Percentiles rank a stretch among this genome's conserved stretches.
Evolutionary conservation across 1,140 invertebrate species (phyloP).

Genomic region (Trichomalopsis sarcophagae): DNA sequence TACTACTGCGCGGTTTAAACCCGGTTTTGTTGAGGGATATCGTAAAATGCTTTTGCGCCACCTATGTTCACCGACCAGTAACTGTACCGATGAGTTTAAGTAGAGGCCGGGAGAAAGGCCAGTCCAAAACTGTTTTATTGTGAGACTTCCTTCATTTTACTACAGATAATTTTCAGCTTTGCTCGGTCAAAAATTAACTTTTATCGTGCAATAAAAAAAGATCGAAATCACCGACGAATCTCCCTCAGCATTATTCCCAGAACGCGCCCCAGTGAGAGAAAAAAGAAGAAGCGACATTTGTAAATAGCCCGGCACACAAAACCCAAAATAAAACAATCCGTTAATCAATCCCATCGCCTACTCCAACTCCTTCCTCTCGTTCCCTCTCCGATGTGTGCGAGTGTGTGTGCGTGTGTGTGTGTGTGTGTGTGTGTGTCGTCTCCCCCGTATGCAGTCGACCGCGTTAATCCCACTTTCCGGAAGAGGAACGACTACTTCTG

Average conservation of each 20-base stretch:
- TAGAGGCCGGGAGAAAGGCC: no score
- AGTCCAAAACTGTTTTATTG: no score
- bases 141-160: no score
- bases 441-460: constrained; percentile 11
- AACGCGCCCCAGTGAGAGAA: background rate
- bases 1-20: background rate
- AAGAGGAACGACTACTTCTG: constrained; percentile 42
- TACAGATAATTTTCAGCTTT: no score
- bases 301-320: constrained; percentile 21
- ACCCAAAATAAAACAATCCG: constrained; percentile 45
- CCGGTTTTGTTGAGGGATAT: no score
- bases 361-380: constrained; percentile 11
- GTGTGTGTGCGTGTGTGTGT: constrained; percentile 46
- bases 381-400: constrained; percentile 33
- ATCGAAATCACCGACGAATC: no score
- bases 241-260: background rate
- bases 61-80: no score
- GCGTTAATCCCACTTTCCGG: constrained; percentile 51
- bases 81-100: no score
- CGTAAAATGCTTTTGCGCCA: no score
- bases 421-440: constrained; percentile 43
- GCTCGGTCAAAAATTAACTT: no score
- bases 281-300: background rate
- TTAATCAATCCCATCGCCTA: constrained; percentile 44
- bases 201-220: no score